Conservation (phyloP, 2,113 vertebrate species). For the Colistium nudipinnis region DNA sequence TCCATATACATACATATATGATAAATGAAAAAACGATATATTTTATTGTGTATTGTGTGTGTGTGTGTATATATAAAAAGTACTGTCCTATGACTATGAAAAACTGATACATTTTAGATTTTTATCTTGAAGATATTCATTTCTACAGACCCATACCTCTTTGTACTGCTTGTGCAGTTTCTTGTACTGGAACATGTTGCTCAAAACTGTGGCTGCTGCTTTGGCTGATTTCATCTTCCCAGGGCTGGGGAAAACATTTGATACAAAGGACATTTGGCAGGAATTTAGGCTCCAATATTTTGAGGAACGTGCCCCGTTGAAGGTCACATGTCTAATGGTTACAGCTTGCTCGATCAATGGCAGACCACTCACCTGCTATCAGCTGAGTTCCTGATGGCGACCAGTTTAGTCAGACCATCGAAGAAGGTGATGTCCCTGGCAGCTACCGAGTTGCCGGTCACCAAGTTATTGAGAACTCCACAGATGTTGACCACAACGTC, state of each 20-base stretch:
- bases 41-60: too few relatives aligned
- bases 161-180: constrained; percentile 90
- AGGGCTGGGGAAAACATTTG: constrained; percentile 69
- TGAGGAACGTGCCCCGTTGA: background rate
- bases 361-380: constrained; percentile 82
- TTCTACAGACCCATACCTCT: constrained; percentile 74
- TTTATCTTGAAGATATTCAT: background rate
- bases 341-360: background rate
- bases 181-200: constrained; percentile 95
- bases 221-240: constrained; percentile 84
- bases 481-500: constrained; percentile 93
- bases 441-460: constrained; percentile 85
- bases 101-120: background rate
- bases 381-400: constrained; percentile 84
- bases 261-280: background rate
- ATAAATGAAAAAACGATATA: too few relatives aligned
- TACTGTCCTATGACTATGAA: too few relatives aligned
- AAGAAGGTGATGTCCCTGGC: constrained; percentile 88
- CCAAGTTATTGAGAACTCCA: constrained; percentile 91
- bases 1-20: too few relatives aligned
- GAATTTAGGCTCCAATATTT: background rate
- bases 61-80: too few relatives aligned
- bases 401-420: constrained; percentile 87
- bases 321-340: background rate
- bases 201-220: constrained; percentile 89